Base-by-base conservation (phyloP, 2,888 invertebrate species). In the Drosophila mulleri region DNA sequence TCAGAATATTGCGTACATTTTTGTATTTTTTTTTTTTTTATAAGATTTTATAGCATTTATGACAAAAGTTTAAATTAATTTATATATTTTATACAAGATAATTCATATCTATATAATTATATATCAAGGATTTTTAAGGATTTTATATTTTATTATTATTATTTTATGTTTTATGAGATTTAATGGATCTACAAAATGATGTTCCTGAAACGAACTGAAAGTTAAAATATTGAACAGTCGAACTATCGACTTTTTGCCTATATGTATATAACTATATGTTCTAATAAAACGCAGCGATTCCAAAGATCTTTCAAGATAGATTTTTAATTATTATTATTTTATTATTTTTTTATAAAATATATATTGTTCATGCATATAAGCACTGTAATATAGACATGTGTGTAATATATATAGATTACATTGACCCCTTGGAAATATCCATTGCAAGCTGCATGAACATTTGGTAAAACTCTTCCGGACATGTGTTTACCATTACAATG, bases 401-500 rank as follows among this genome's bases (percentile, higher is more conserved):
- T 29, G n/a, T 29, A 29, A 44, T n/a, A 11, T 29, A n/a, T 1
- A 1, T n/a, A n/a, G n/a, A 47, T 29, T 18, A 6, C 2, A 48
- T 3, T 12, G n/a, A 48, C 4, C 26, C 26, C 26, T n/a, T n/a
- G 0, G 5, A 12, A 32, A 12, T 6, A 3, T 12, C 29, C 11
- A 12, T 6, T 6, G 14, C 69, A 35, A 68, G 39, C 41, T 42
- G 2, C 29, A 54, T 44, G 14, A 47, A 4, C 14, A 45, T 39
- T 9, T 12, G n/a, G 12, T 8, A 41, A 41, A 53, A 68, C 64
- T 57, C 64, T 23, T 39, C 44, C 2, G 1, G 26, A 48, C 23
- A 52, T 18, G 63, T 48, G 53, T 42, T 58, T 45, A 58, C 56
- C 74, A 69, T 59, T 69, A 62, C 64, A 67, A 47, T 39, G 44